Percentiles rank a stretch among this genome's conserved stretches.
Evolutionary conservation across 2,797 vertebrate species (phyloP).

Genomic region (Pyrocephalus nanus): DNA sequence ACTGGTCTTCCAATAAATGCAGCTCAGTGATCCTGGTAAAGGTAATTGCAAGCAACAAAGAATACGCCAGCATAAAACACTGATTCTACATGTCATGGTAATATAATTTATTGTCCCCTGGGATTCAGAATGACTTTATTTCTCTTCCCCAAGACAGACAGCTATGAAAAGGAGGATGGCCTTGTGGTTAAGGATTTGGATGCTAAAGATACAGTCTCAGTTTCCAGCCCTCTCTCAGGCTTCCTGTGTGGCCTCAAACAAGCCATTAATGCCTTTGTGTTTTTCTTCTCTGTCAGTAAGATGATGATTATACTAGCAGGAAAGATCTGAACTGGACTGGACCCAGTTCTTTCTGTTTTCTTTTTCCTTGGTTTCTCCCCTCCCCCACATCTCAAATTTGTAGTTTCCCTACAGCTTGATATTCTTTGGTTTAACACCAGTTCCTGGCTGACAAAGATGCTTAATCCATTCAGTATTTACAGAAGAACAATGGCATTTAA

Average conservation of each 20-base stretch:
- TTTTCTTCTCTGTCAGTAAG: conserved; percentile 59
- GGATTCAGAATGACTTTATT: conserved; percentile 56
- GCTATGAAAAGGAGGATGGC: conserved; percentile 57
- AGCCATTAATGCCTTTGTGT: conserved; percentile 63
- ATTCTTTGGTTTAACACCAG: neutral
- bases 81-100: conserved; percentile 4
- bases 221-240: conserved; percentile 48
- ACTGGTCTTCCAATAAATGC: neutral
- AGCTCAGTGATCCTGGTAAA: conserved; percentile 12
- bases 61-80: neutral
- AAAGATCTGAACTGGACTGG: conserved; percentile 30
- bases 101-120: conserved; percentile 1
- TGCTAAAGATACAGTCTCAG: neutral
- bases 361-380: no score
- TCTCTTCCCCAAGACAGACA: conserved; percentile 40
- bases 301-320: conserved; percentile 49
- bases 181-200: conserved; percentile 65
- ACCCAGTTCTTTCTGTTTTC: neutral
- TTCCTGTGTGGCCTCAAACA: conserved; percentile 66
- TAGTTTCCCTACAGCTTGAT: neutral
- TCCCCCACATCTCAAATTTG: neutral
- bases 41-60: conserved; percentile 26
- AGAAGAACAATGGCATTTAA: neutral
- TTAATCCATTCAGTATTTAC: neutral
- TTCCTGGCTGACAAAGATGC: neutral